Conservation (phyloP, 2,888 invertebrate species). For the Nephrotoma flavescens region DNA sequence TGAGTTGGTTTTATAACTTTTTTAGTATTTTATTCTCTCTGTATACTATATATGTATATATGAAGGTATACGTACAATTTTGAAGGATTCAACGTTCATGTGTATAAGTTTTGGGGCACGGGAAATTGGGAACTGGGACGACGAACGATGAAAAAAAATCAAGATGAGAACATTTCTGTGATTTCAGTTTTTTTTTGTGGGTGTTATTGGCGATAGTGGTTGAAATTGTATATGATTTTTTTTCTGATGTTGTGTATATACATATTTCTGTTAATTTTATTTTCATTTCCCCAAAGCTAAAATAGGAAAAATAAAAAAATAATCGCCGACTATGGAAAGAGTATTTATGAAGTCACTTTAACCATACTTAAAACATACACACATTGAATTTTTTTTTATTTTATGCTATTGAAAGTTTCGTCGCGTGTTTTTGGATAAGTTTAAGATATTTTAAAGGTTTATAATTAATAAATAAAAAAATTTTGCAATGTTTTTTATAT, state of each 20-base stretch:
- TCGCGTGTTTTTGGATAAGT: neutral
- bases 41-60: neutral
- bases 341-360: neutral
- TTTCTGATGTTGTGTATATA: neutral
- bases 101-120: neutral
- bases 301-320: neutral
- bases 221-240: neutral
- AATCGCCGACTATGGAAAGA: neutral
- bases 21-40: neutral
- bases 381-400: neutral
- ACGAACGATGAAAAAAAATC: neutral
- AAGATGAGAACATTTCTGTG: neutral
- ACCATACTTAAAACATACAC: neutral
- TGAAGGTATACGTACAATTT: neutral
- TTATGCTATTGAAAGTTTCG: neutral
- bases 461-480: neutral
- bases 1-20: neutral
- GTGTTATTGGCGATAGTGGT: neutral
- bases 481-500: neutral
- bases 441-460: neutral
- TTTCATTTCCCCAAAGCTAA: neutral
- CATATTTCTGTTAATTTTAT: neutral
- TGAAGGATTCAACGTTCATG: neutral
- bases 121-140: neutral
- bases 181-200: neutral